Conservation (phyloP, 2,113 vertebrate genomes). For the Corythornis vintsioides region DNA sequence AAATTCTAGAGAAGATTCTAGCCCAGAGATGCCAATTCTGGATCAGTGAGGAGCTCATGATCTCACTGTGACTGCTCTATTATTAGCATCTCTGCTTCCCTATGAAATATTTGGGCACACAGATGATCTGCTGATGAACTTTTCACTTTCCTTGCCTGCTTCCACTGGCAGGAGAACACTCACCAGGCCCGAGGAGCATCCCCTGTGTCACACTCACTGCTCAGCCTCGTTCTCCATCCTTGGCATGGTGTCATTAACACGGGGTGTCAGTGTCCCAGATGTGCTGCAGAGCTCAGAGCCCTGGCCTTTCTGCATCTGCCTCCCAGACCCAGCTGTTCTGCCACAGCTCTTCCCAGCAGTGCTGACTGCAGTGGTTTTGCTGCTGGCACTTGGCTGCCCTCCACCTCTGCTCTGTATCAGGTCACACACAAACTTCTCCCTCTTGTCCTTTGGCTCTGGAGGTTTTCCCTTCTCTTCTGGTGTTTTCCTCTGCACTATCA, state of each 20-base stretch:
- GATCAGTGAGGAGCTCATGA: neutral
- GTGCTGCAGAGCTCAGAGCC: neutral
- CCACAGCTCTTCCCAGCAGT: neutral
- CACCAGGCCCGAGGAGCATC: neutral
- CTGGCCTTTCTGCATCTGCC: neutral
- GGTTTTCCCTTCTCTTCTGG: neutral
- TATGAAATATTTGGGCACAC: neutral
- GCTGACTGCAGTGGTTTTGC: neutral
- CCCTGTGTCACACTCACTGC: neutral
- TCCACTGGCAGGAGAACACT: neutral
- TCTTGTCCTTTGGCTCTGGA: neutral
- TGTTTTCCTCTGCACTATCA: neutral
- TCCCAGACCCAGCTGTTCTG: neutral
- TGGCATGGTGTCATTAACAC: neutral
- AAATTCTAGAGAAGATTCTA: neutral
- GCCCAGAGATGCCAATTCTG: neutral
- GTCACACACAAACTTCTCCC: neutral
- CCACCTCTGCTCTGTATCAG: neutral
- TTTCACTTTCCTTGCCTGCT: neutral
- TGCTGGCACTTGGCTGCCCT: neutral
- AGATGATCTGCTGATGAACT: too few species aligned
- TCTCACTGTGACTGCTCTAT: neutral
- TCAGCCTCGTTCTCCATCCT: neutral
- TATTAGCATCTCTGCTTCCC: neutral
- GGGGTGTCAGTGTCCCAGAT: neutral